Percentiles rank a stretch among this genome's conserved stretches.
These are phyloP conservation scores for Nanorana parkeri DNA, from an alignment of 2,113 vertebrate genomes.

Conservation along the genomic window DNA sequence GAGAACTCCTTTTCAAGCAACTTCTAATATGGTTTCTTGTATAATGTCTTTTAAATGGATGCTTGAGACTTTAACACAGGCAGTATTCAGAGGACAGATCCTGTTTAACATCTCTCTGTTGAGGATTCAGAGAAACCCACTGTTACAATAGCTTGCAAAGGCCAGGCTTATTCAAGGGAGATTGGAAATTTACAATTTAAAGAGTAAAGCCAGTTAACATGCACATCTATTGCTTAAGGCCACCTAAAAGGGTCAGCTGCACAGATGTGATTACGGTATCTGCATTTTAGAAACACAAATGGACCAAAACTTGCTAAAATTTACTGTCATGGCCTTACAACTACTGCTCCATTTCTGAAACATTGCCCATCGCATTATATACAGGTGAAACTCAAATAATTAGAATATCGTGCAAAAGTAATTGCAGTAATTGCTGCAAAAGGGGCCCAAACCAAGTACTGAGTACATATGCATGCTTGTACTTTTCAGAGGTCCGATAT, in stretches of 20 bases:
- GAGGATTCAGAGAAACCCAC: constrained; percentile 30
- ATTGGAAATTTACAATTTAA: constrained; percentile 41
- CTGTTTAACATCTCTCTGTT: constrained; percentile 44
- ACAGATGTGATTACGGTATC: constrained; percentile 44
- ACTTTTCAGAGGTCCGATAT: too few species aligned
- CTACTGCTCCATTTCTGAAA: background rate
- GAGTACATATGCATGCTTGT: too few species aligned
- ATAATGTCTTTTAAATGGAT: constrained; percentile 28
- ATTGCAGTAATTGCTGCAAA: too few species aligned
- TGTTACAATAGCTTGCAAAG: constrained; percentile 41
- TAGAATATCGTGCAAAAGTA: too few species aligned
- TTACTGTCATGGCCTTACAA: background rate
- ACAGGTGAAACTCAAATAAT: too few species aligned
- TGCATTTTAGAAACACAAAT: constrained; percentile 35
- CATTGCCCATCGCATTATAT: too few species aligned
- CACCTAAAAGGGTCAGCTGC: constrained; percentile 46
- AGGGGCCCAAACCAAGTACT: too few species aligned
- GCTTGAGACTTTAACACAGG: background rate
- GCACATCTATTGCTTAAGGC: constrained; percentile 37
- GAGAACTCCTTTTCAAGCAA: constrained; percentile 9
- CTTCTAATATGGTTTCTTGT: constrained; percentile 14
- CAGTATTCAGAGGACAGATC: constrained; percentile 23
- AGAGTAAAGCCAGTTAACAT: constrained; percentile 29
- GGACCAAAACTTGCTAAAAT: constrained; percentile 19
- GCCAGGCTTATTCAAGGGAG: constrained; percentile 18